Base-by-base conservation (phyloP, 2,888 invertebrate species). In the Prenolepis imparis region DNA sequence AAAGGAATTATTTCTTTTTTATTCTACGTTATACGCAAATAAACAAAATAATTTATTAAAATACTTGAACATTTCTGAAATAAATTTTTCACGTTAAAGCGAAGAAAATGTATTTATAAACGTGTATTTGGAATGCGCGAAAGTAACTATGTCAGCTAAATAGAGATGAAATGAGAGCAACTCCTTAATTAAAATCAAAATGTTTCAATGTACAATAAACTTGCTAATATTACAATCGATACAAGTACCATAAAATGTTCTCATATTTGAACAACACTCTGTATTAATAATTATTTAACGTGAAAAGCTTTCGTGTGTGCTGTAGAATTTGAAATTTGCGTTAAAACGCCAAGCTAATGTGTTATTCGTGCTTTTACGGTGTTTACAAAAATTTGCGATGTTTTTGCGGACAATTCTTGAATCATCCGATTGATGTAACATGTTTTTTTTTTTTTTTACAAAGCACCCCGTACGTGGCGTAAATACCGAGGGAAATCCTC, bases 401-500 rank as follows among this genome's bases (percentile, higher is more conserved):
- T 41, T 64, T 64, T 64, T 21, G 39, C 44, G 12, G n/a, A 15
- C 0, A 24, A 77, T 55, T 24, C 21, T 5, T n/a, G 77, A 32
- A 12, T 39, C 24, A 63, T 21, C 48, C 63, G 48, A 41, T 15
- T 52, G 64, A 36, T 52, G 11, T 28, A 24, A 8, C n/a, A 5
- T 59, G 4, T 52, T 66, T 66, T 67, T 24, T 48, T 48, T 48
- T 18, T 18, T 5, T 36, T 36, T 36, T 36, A 5, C 21, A 24
- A 9, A 18, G 15, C 66, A 39, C 36, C 39, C 52, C 21, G 68
- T 57, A 70, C 12, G 8, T 39, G 36, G 48, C 24, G 24, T 57
- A 70, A 70, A 70, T 44, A 70, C 32, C n/a, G 70, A 21, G 41
- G 21, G 72, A 80, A 80, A 72, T 70, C 72, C 52, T 59, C 32